A percentile compares a stretch with the other conserved stretches of the same genome.
These are phyloP conservation scores for Limnephilus auricula DNA, from an alignment of 2,888 invertebrate species.

Conservation along the genomic window DNA sequence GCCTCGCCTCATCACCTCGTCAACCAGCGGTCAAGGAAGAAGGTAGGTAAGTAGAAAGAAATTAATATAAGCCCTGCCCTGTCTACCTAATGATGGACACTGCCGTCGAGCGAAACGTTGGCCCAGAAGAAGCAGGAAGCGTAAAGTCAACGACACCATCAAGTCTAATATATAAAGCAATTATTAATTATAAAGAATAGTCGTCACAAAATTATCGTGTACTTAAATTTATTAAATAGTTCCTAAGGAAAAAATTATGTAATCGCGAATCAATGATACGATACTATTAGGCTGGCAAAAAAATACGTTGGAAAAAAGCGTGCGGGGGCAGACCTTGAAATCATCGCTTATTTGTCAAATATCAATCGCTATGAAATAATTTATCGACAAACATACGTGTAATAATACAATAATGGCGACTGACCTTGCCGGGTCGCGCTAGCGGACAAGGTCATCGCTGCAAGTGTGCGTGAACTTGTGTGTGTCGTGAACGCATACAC, in stretches of 20 bases:
- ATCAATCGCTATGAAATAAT: slow-evolving; percentile 39
- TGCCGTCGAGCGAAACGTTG: no score
- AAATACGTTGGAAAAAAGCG: not conserved
- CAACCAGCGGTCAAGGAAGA: no score
- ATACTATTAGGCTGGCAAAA: not conserved
- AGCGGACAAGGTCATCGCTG: slow-evolving; percentile 46
- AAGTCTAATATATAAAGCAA: no score
- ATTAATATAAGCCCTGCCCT: no score
- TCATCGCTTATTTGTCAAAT: slow-evolving; percentile 48
- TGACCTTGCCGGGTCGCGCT: slow-evolving; percentile 45
- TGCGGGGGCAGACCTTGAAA: slow-evolving; percentile 37
- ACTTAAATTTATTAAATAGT: not conserved
- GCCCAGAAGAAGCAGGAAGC: no score
- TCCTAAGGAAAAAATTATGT: not conserved
- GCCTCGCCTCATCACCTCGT: no score
- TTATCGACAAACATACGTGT: slow-evolving; percentile 41
- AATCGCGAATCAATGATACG: not conserved
- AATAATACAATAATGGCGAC: slow-evolving; percentile 35
- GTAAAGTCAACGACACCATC: no score
- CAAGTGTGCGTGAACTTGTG: not conserved
- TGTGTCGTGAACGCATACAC: not conserved
- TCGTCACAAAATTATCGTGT: not conserved
- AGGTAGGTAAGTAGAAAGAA: no score
- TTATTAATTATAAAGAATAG: not conserved
- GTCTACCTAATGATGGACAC: no score